Conservation (phyloP, 2,797 vertebrate genomes). For the Amphiprion clarkii region DNA sequence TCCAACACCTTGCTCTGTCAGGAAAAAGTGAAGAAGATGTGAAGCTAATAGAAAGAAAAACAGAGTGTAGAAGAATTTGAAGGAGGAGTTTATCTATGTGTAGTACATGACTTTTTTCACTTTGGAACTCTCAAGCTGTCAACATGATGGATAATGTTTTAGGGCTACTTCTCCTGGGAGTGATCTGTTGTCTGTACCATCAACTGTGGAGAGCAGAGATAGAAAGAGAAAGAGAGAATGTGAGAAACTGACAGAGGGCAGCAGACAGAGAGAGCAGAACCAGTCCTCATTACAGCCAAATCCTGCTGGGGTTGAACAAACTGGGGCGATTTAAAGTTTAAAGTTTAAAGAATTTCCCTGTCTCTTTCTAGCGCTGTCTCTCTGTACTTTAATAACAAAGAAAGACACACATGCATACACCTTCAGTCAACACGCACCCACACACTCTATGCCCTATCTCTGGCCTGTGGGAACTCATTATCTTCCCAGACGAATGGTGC, state of each 20-base stretch:
- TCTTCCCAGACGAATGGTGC: constrained; percentile 74
- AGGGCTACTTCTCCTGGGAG: constrained; percentile 76
- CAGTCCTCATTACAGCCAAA: constrained; percentile 77
- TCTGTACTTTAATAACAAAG: constrained; percentile 72
- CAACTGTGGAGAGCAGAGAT: constrained; percentile 68
- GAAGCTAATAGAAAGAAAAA: constrained; percentile 36
- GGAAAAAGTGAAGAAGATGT: constrained; percentile 45
- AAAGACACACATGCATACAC: constrained; percentile 45
- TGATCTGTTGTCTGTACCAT: constrained; percentile 80
- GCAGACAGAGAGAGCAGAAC: constrained; percentile 62
- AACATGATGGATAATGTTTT: constrained; percentile 81
- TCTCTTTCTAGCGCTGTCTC: constrained; percentile 47
- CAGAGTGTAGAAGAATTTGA: constrained; percentile 34
- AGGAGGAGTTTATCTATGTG: constrained; percentile 72
- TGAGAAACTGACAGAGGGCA: constrained; percentile 72
- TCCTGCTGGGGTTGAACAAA: constrained; percentile 76
- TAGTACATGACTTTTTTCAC: constrained; percentile 74
- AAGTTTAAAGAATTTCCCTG: constrained; percentile 73
- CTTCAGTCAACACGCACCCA: constrained; percentile 29
- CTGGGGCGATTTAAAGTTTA: constrained; percentile 74
- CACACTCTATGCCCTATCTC: constrained; percentile 28
- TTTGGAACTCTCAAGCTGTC: constrained; percentile 78
- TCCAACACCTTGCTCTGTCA: constrained; percentile 46
- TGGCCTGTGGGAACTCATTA: constrained; percentile 87
- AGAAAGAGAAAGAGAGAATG: constrained; percentile 53